Evolutionary conservation across 1,140 invertebrate species (phyloP).

Genomic region (Bombus haemorrhoidalis): DNA sequence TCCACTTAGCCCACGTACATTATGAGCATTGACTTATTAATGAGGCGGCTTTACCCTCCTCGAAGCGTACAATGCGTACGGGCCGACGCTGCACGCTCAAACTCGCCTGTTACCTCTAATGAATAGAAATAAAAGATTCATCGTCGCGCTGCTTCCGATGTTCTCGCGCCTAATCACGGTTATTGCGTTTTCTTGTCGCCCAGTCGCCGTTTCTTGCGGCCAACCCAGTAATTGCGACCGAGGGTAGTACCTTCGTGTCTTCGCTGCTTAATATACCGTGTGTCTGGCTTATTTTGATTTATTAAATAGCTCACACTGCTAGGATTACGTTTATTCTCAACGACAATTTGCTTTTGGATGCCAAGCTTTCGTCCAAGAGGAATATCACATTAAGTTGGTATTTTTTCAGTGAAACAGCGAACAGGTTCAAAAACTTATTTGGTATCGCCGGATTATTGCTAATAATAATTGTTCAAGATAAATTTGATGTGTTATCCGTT

Average conservation of each 20-base stretch:
- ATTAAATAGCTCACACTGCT: not conserved
- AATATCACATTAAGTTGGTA: too few species aligned
- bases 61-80: not conserved
- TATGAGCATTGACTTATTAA: slow-evolving; percentile 59
- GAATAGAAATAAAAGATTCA: slow-evolving; percentile 50
- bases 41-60: slow-evolving; percentile 43
- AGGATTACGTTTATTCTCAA: not conserved
- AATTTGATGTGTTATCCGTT: too few species aligned
- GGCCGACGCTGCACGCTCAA: not conserved
- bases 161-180: slow-evolving; percentile 40
- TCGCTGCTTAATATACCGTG: slow-evolving; percentile 7
- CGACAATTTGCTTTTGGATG: not conserved
- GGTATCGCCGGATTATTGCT: too few species aligned
- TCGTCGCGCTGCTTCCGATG: slow-evolving; percentile 16
- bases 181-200: slow-evolving; percentile 37
- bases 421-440: too few species aligned
- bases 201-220: slow-evolving; percentile 12
- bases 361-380: too few species aligned
- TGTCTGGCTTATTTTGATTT: slow-evolving; percentile 24
- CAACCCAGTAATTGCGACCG: slow-evolving; percentile 14
- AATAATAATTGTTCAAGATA: too few species aligned
- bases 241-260: not conserved
- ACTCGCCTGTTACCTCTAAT: slow-evolving; percentile 19
- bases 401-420: too few species aligned
- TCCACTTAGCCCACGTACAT: slow-evolving; percentile 56